Evolutionary conservation across 2,797 vertebrate genomes (phyloP).

Genomic region (Chaunax sp.): DNA sequence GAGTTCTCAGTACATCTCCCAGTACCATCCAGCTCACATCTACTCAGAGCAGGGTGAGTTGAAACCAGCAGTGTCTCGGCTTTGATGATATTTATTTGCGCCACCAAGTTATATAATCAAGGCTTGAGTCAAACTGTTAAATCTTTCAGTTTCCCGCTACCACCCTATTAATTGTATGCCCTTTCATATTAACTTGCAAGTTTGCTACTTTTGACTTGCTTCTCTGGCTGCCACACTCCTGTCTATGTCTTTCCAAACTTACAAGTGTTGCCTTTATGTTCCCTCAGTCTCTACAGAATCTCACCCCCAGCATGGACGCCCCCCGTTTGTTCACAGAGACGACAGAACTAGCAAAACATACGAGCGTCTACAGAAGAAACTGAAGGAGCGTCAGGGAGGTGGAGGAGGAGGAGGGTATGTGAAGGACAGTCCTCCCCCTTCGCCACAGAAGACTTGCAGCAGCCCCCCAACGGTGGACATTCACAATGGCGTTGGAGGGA

Average conservation of each 20-base stretch:
- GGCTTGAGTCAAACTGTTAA: slow-evolving; percentile 15
- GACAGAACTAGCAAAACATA: slow-evolving; percentile 96
- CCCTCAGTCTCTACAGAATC: slow-evolving; percentile 85
- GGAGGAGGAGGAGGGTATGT: slow-evolving; percentile 81
- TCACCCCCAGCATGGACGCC: slow-evolving; percentile 90
- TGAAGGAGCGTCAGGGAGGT: slow-evolving; percentile 92
- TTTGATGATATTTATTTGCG: slow-evolving; percentile 19
- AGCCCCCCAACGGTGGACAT: slow-evolving; percentile 82
- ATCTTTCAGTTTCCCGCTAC: slow-evolving; percentile 7
- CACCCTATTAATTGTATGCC: slow-evolving; percentile 2
- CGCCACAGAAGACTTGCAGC: slow-evolving; percentile 89
- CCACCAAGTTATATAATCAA: slow-evolving; percentile 1
- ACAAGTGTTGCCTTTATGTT: slow-evolving; percentile 11
- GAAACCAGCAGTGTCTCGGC: neutral
- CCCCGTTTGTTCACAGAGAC: slow-evolving; percentile 89
- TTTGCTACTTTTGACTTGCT: slow-evolving; percentile 7
- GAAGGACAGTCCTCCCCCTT: slow-evolving; percentile 94
- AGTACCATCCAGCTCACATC: slow-evolving; percentile 94
- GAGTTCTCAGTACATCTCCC: slow-evolving; percentile 93
- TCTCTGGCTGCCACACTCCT: neutral
- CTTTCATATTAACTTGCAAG: slow-evolving; percentile 6
- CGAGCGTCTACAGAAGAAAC: slow-evolving; percentile 95
- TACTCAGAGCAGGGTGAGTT: slow-evolving; percentile 95
- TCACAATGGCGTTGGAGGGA: slow-evolving; percentile 86
- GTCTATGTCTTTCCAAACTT: neutral